phyloP scores from a whole-genome alignment of 1,140 invertebrate species.

The Eufriesea mexicana region DNA sequence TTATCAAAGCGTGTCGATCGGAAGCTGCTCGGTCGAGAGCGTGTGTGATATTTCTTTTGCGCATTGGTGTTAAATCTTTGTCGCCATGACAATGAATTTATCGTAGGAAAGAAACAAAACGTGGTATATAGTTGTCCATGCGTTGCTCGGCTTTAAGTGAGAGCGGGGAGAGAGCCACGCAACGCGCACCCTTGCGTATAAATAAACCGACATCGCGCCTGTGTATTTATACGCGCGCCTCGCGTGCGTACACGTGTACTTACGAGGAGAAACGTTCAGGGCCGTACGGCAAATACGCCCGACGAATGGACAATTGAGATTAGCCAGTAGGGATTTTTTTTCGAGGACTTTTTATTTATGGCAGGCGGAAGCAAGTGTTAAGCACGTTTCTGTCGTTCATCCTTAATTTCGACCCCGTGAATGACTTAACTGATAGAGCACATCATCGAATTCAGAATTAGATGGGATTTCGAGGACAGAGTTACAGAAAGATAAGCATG shows the following conservation, averaged over 20 bases:
- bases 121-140: neutral
- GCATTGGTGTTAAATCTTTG: slow-evolving; percentile 6
- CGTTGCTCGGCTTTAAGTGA: neutral
- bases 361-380: slow-evolving; percentile 17
- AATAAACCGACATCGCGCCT: slow-evolving; percentile 43
- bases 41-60: neutral
- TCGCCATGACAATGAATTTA: slow-evolving; percentile 40
- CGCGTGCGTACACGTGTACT: slow-evolving; percentile 53
- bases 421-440: neutral
- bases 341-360: slow-evolving; percentile 26
- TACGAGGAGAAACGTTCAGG: slow-evolving; percentile 54
- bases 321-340: neutral
- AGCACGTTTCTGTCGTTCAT: neutral
- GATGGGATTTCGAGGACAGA: neutral
- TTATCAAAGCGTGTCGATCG: slow-evolving; percentile 26
- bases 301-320: slow-evolving; percentile 35
- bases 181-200: slow-evolving; percentile 49
- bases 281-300: slow-evolving; percentile 42
- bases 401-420: neutral
- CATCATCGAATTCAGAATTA: slow-evolving; percentile 16
- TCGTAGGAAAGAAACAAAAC: slow-evolving; percentile 9
- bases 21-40: neutral
- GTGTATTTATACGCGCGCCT: slow-evolving; percentile 55
- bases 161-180: neutral
- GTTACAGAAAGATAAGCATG: no score